Evolutionary conservation across 2,888 invertebrate genomes (phyloP).

Genomic region (Limnephilus marmoratus): DNA sequence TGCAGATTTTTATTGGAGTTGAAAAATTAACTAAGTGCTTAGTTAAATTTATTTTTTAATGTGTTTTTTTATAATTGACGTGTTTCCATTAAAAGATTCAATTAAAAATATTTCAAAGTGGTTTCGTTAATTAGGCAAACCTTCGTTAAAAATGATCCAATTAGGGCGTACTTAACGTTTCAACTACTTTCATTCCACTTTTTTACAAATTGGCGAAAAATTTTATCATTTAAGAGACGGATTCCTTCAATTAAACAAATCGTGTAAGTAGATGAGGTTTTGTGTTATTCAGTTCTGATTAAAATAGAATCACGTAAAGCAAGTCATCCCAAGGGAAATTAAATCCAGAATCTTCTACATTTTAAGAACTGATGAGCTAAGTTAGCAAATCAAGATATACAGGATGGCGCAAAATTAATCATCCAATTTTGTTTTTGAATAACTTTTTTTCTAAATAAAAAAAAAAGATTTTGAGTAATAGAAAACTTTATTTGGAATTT

Average conservation of each 20-base stretch:
- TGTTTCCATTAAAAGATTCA: not conserved
- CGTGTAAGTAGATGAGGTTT: not conserved
- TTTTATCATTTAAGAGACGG: not conserved
- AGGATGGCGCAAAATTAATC: too few species aligned
- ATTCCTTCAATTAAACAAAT: not conserved
- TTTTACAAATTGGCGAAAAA: not conserved
- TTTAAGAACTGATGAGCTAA: not conserved
- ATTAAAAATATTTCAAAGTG: not conserved
- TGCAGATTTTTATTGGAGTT: too few species aligned
- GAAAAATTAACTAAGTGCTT: too few species aligned
- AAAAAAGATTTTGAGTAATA: too few species aligned
- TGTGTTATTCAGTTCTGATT: not conserved
- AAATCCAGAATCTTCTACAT: not conserved
- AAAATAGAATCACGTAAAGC: not conserved
- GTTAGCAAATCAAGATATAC: not conserved
- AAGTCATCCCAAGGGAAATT: not conserved
- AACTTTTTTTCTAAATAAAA: too few species aligned
- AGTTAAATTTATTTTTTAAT: not conserved
- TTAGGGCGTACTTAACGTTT: not conserved
- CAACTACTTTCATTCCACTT: not conserved
- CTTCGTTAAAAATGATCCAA: not conserved
- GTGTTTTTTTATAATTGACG: not conserved
- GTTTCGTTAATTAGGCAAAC: not conserved
- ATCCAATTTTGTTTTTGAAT: too few species aligned
- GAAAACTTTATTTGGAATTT: too few species aligned